Conservation (phyloP, 1,140 invertebrate genomes). For the Eubasilissa regina region DNA sequence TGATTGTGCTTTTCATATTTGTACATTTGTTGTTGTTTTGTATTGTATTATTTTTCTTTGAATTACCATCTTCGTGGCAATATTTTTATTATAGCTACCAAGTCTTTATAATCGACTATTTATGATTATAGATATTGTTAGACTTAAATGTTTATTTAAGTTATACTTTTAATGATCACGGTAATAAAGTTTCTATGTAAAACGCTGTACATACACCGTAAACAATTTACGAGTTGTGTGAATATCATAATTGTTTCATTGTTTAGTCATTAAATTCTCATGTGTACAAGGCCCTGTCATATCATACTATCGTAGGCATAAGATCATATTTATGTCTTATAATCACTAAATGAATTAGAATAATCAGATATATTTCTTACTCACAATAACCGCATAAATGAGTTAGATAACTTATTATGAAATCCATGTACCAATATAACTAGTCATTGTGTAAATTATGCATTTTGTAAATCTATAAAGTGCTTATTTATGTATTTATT, state of each 20-base stretch:
- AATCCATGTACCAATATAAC: constrained; percentile 21
- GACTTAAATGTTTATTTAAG: constrained; percentile 11
- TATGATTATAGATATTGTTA: constrained; percentile 10
- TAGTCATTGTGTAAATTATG: constrained; percentile 32
- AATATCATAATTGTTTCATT: constrained; percentile 28
- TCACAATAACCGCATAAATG: constrained; percentile 11
- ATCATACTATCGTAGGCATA: constrained; percentile 31
- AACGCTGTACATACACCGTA: constrained; percentile 22
- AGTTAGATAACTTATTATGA: not conserved
- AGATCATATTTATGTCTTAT: constrained; percentile 23
- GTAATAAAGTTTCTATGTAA: constrained; percentile 36
- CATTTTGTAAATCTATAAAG: constrained; percentile 29
- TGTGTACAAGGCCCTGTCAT: constrained; percentile 32
- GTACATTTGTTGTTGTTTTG: constrained; percentile 40
- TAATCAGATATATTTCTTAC: constrained; percentile 20
- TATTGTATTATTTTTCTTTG: constrained; percentile 35
- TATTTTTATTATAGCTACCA: constrained; percentile 13
- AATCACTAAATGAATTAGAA: constrained; percentile 31
- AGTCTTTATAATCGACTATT: not conserved
- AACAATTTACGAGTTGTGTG: constrained; percentile 6
- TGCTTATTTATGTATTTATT: constrained; percentile 42
- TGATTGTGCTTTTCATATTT: constrained; percentile 48
- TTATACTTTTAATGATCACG: constrained; percentile 24
- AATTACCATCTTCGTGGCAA: constrained; percentile 27
- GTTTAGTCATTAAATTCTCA: constrained; percentile 22